Evolutionary conservation across 2,797 vertebrate genomes (phyloP).

Genomic region (Lacerta viridis): DNA sequence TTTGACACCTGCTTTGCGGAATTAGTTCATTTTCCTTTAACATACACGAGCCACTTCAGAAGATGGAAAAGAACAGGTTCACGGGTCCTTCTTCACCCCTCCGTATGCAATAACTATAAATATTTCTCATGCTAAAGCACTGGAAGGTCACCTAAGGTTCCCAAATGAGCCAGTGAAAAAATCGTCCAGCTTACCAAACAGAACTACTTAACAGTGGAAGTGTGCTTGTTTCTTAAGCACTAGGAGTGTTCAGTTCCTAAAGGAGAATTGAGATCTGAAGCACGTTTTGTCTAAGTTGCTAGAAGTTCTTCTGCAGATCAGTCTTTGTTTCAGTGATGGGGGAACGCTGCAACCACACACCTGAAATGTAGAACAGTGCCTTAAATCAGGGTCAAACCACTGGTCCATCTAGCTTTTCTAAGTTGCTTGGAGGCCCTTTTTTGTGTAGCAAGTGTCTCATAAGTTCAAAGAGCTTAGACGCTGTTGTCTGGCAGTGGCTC

Average conservation of each 20-base stretch:
- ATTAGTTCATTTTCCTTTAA: background rate
- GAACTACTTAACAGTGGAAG: background rate
- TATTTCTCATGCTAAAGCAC: background rate
- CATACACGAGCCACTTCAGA: background rate
- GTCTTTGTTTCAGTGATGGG: no score
- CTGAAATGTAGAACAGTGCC: no score
- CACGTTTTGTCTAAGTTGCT: no score
- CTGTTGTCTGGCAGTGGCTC: no score
- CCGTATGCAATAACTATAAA: background rate
- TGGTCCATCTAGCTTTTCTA: no score
- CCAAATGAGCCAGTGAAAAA: background rate
- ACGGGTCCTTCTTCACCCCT: accelerated
- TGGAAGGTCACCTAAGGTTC: background rate
- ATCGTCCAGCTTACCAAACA: background rate
- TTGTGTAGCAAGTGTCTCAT: no score
- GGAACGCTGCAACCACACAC: no score
- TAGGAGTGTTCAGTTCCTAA: background rate
- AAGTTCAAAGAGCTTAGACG: no score
- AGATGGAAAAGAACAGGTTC: background rate
- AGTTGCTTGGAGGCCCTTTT: no score
- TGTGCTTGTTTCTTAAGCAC: background rate
- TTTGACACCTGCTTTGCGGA: background rate
- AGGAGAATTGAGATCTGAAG: background rate
- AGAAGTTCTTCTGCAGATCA: no score
- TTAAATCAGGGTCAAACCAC: no score